phyloP scores from a whole-genome alignment of 2,888 invertebrate species.

The Chymomyza caudatula region DNA sequence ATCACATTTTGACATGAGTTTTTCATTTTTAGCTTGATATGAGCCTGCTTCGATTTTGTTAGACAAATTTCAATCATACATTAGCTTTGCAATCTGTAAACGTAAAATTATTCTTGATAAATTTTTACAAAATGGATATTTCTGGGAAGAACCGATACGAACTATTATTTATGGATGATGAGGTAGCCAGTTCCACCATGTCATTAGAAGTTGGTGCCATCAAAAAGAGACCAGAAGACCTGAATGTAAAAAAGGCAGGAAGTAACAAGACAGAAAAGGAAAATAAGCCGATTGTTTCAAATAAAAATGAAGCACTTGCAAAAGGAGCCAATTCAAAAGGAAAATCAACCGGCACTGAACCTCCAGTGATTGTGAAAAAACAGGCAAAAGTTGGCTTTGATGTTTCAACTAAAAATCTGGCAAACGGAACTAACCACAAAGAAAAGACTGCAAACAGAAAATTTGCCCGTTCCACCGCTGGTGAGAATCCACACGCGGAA shows the following conservation, averaged over 20 bases:
- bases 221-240: slow-evolving; percentile 37
- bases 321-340: slow-evolving; percentile 23
- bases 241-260: slow-evolving; percentile 47
- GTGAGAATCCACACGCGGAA: slow-evolving; percentile 68
- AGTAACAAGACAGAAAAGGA: slow-evolving; percentile 70
- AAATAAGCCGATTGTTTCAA: slow-evolving; percentile 70
- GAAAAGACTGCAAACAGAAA: slow-evolving; percentile 80
- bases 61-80: not conserved
- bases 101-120: not conserved
- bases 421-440: slow-evolving; percentile 79
- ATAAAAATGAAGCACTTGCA: slow-evolving; percentile 52
- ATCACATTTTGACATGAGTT: not conserved
- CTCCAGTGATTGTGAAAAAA: slow-evolving; percentile 7
- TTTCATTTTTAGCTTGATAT: not conserved
- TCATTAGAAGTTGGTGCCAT: slow-evolving; percentile 34
- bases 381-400: not conserved
- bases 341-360: slow-evolving; percentile 10
- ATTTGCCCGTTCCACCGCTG: slow-evolving; percentile 69
- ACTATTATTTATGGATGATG: slow-evolving; percentile 76
- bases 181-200: slow-evolving; percentile 33
- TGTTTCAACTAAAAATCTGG: slow-evolving; percentile 7
- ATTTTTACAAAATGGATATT: slow-evolving; percentile 65
- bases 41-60: not conserved
- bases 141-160: slow-evolving; percentile 76
- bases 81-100: not conserved